These are phyloP conservation scores for Mycteria americana DNA, from an alignment of 2,797 vertebrate genomes.

Conservation along the genomic window DNA sequence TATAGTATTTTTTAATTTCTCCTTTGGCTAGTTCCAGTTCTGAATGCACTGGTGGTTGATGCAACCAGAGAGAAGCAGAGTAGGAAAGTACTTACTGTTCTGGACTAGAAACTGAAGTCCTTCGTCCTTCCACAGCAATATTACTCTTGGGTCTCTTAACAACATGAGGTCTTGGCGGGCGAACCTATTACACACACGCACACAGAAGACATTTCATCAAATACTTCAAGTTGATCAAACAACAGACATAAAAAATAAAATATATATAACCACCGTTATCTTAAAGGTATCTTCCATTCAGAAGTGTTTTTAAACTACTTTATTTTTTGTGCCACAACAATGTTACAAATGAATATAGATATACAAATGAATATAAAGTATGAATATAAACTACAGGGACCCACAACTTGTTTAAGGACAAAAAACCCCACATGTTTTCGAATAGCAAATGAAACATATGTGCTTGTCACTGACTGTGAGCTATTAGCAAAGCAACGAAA, in stretches of 20 bases:
- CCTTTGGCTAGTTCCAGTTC: background rate
- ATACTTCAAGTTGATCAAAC: background rate
- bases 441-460: background rate
- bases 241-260: background rate
- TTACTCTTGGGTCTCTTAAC: conserved; percentile 89
- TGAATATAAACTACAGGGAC: background rate
- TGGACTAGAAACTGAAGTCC: conserved; percentile 78
- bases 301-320: background rate
- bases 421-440: fast-evolving
- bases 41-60: background rate
- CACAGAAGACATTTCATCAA: background rate
- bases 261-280: background rate
- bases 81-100: conserved; percentile 84
- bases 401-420: background rate
- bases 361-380: background rate
- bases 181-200: conserved; percentile 70
- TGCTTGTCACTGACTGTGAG: background rate
- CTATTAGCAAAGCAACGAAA: background rate
- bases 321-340: background rate
- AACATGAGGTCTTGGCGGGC: conserved; percentile 84
- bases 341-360: background rate
- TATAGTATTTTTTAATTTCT: background rate
- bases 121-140: conserved; percentile 80
- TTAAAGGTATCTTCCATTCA: background rate
- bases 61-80: background rate